Base-by-base conservation (phyloP, 2,888 invertebrate genomes). In the Thysanoteuthis rhombus region DNA sequence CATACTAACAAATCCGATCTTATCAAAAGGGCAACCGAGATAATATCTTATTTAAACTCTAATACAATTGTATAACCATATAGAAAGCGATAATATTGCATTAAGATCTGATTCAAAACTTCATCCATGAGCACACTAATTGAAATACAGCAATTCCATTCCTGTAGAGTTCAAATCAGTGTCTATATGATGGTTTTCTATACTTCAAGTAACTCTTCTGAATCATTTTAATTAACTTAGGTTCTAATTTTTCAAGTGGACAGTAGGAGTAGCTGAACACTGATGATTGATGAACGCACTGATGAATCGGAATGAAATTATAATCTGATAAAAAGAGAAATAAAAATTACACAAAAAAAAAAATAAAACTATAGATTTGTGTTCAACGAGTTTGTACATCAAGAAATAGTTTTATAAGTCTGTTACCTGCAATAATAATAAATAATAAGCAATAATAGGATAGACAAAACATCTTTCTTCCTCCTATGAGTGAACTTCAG, bases 361-460 rank as follows among this genome's bases (percentile, higher is more conserved):
- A 45, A 4, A 45, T 12, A n/a, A 45, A 52, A n/a, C 75, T 75
- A 75, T 75, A n/a, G 75, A 25, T 36, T n/a, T 12, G n/a, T 75
- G 16, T 75, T n/a, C 36, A 19, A 36, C 10, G 16, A 36, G 16
- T 75, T n/a, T 75, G n/a, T 75, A 75, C 75, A 75, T 75, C n/a
- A 75, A 52, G 25, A 25, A 52, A 5, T 4, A 25, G 28, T 52
- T 52, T 22, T 52, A 25, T 25, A 36, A 75, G 75, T n/a, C 75
- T 75, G n/a, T 75, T 75, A 75, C 75, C 75, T 75, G 75, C 75
- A 75, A 75, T 75, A 75, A 75, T 75, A 75, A 75, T 75, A 75
- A n/a, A n/a, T 75, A 75, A 75, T 75, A 10, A 75, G 16, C n/a
- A n/a, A 75, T 52, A 52, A 52, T 25, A 75, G 5, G 32, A 58